A percentile compares a stretch with the other conserved stretches of the same genome.
phyloP scores from a whole-genome alignment of 2,888 invertebrate genomes.

The Macaria notata region DNA sequence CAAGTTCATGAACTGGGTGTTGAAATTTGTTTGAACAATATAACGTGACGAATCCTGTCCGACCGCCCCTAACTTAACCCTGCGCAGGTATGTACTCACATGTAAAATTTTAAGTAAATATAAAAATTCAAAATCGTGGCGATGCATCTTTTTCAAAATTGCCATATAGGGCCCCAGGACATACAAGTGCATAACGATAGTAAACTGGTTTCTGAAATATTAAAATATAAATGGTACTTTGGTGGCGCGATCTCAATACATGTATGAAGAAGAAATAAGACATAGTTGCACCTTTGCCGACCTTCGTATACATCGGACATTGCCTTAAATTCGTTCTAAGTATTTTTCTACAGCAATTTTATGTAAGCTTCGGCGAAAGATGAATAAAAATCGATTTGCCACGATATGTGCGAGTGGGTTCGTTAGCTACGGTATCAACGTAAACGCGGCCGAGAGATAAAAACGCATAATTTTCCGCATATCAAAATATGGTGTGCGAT shows the following conservation, averaged over 20 bases:
- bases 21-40: constrained; percentile 71
- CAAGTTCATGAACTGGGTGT: constrained; percentile 80
- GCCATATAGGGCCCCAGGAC: constrained; percentile 43
- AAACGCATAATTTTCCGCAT: constrained; percentile 4
- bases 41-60: constrained; percentile 60
- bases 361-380: too few relatives aligned
- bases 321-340: too few relatives aligned
- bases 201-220: constrained; percentile 63
- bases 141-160: constrained; percentile 38
- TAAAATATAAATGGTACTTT: constrained; percentile 63
- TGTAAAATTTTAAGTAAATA: constrained; percentile 9
- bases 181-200: constrained; percentile 58
- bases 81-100: constrained; percentile 57
- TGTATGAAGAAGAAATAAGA: constrained; percentile 39
- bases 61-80: constrained; percentile 41
- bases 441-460: neutral
- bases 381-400: too few relatives aligned
- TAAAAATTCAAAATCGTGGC: constrained; percentile 17
- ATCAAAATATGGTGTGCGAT: constrained; percentile 3
- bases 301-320: neutral
- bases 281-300: constrained; percentile 32
- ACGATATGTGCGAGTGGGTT: too few relatives aligned
- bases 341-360: too few relatives aligned
- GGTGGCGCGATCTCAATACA: constrained; percentile 39
- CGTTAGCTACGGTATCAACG: too few relatives aligned